Conservation (phyloP, 2,797 vertebrate genomes). For the Dipus sagitta region DNA sequence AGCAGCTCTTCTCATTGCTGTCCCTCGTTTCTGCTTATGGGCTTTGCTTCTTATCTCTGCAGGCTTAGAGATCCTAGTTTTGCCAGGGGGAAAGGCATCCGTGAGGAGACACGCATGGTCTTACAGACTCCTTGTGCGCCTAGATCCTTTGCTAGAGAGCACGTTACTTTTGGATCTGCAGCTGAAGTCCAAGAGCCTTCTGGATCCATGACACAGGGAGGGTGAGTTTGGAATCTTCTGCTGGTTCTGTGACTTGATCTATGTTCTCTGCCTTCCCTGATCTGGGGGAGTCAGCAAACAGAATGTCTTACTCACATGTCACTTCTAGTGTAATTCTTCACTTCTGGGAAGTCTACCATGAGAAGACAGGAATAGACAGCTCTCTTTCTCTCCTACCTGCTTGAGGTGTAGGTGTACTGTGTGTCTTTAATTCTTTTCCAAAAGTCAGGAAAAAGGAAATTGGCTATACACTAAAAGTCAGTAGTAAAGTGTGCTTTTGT, state of each 20-base stretch:
- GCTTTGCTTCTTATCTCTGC: no score
- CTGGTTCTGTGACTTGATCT: background rate
- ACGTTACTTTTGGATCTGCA: background rate
- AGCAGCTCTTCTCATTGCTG: no score
- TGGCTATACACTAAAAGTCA: background rate
- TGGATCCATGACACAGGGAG: background rate
- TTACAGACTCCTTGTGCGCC: background rate
- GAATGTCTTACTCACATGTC: constrained; percentile 51
- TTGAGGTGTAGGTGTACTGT: background rate
- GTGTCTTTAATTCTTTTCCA: constrained; percentile 49
- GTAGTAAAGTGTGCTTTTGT: constrained; percentile 4
- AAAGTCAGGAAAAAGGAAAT: constrained; percentile 45
- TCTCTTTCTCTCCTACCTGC: background rate
- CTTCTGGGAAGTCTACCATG: constrained; percentile 56
- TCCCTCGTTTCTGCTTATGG: no score
- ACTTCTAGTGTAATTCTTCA: constrained; percentile 25
- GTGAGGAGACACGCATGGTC: no score
- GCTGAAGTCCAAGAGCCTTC: background rate
- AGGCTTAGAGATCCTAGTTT: no score
- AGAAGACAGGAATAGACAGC: constrained; percentile 37
- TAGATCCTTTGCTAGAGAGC: background rate
- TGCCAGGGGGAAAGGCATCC: no score
- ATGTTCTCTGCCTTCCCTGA: background rate
- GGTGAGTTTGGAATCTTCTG: constrained; percentile 3
- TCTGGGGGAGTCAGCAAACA: constrained; percentile 15